Evolutionary conservation across 2,888 invertebrate species (phyloP).

Genomic region (Drosophila fungiperda): DNA sequence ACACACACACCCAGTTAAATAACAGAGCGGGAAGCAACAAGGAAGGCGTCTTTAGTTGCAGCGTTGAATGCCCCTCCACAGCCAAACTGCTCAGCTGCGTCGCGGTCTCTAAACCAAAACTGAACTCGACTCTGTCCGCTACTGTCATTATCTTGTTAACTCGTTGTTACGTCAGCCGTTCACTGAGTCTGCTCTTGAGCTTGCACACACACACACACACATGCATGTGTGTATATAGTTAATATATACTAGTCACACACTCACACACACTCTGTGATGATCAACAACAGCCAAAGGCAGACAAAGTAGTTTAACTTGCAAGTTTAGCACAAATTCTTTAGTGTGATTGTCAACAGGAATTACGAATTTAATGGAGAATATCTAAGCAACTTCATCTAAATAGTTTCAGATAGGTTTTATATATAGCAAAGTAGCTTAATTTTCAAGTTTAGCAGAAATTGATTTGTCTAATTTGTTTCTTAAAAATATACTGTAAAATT

Average conservation of each 20-base stretch:
- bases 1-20: constrained; percentile 65
- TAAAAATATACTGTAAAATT: background rate
- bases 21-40: constrained; percentile 71
- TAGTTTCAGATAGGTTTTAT: background rate
- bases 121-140: constrained; percentile 63
- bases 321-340: constrained; percentile 27
- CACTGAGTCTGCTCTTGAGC: constrained; percentile 71
- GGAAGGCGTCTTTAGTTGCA: constrained; percentile 47
- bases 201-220: constrained; percentile 31
- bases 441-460: constrained; percentile 14
- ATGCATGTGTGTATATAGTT: constrained; percentile 7
- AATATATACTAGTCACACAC: constrained; percentile 24
- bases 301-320: constrained; percentile 21
- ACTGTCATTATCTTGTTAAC: constrained; percentile 82
- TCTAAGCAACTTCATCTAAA: background rate
- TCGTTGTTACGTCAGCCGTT: constrained; percentile 78
- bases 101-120: constrained; percentile 28
- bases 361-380: background rate
- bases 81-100: background rate
- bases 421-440: constrained; percentile 10
- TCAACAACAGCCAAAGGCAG: constrained; percentile 32
- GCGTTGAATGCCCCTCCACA: constrained; percentile 1
- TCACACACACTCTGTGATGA: constrained; percentile 52
- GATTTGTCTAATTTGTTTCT: background rate
- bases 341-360: background rate